Evolutionary conservation across 2,113 vertebrate species (phyloP), one percentile per base, ranked within the genome.

Genomic region (Athene noctua): DNA sequence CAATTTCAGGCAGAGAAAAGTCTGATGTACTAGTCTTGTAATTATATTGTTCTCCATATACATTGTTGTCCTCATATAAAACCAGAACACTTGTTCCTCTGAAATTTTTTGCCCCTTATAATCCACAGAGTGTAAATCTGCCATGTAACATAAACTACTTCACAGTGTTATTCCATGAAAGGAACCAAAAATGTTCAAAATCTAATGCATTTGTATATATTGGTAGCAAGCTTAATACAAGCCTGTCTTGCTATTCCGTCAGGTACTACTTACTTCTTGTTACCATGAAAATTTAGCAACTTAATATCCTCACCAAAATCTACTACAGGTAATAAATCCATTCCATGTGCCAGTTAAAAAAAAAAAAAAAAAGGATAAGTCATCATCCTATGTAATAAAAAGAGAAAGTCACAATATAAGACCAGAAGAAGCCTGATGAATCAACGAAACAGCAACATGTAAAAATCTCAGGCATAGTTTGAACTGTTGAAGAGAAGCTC

Each of bases 281-380:
- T 95, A 83, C 95, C 78, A 90, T 96, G 92, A 91, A 91, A 95
- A 94, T 97, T 70, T 55, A 86, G 40, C 72, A 89, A 68, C 61
- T 80, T 75, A 84, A 90, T 91, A 88, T 52, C 30, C 34, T 74
- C 66, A 52, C 27, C 25, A 88, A 87, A 90, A 79, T 68, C 30
- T 88, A 19, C 61, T 59, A 65, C 38, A 88, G 87, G 63, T 84
- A 61, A 83, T 25, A 65, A 79, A 61, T 79, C 11, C 38, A 49
- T 73, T 90, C 46, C 23, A 46, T 63, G 42, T 44, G 19, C 13
- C 90, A 46, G 13, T 88, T 94, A 70, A 83, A 86, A 93, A 52
- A 0, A 3, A 54, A 1, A 70, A 83, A 86, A 93, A 52, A 0
- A 3, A 54, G 2, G 23, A 80, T 10, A 74, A 61, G 10, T 72